Evolutionary conservation across 2,888 invertebrate genomes (phyloP), one percentile per base, ranked within the genome.

Genomic region (Macroteleia sp.): DNA sequence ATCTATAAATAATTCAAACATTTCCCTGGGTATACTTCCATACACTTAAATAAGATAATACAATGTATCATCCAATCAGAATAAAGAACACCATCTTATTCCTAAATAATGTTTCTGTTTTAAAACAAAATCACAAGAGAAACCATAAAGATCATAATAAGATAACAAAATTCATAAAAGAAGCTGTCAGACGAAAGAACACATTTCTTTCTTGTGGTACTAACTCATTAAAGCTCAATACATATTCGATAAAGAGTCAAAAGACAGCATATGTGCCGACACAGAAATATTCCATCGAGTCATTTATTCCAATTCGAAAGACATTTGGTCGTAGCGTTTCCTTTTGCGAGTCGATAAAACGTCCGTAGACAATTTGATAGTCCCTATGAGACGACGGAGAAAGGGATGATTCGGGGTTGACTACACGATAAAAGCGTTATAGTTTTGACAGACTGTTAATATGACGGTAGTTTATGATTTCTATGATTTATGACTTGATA

Each of bases 181-280:
- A 66, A 44, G 34, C 52, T 54, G 42, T 30, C 14, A 14, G 44
- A 30, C 16, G 36, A 30, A 66, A 52, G 42, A 64, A 50, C 30
- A 19, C 64, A 57, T 73, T 73, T 61, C 46, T 71, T 44, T 46
- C 50, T 41, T 16, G 54, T 41, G 54, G 25, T 36, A 20, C 57
- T 22, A 20, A 22, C 41, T 74, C 66, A 66, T 66, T 59, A 74
- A 57, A 59, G 34, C 41, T 36, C 48, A 52, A 74, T 74, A 66
- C 34, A 66, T 8, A 34, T 28, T 8, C 44, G 70, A 59, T 70
- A 52, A 54, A 54, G 22, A 52, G 54, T 30, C 70, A 70, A 32
- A 66, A 66, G 9, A 42, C 48, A 52, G 57, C 73, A 73, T 66
- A 64, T 66, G 73, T 50, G 57, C 56, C 28, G 25, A 8, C 9